phyloP scores from a whole-genome alignment of 2,888 invertebrate species.

The Drosophila helvetica region DNA sequence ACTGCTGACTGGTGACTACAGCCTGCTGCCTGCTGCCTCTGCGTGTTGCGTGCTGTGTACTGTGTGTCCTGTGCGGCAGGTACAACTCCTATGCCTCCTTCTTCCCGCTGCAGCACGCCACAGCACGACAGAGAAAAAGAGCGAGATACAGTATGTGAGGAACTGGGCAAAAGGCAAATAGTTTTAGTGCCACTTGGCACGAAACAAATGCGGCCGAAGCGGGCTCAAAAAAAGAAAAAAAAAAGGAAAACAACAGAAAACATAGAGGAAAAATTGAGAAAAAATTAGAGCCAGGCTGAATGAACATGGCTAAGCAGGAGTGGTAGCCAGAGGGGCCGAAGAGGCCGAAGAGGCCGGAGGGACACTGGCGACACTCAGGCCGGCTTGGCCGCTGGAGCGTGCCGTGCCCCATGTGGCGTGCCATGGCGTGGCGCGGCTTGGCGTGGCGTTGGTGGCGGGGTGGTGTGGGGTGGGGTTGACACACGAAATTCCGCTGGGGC shows the following conservation, averaged over 20 bases:
- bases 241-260: constrained; percentile 14
- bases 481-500: constrained; percentile 52
- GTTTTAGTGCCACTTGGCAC: constrained; percentile 80
- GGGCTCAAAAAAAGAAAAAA: constrained; percentile 37
- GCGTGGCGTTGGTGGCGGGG: background rate
- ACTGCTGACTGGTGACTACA: constrained; percentile 9
- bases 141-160: constrained; percentile 5
- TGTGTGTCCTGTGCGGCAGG: constrained; percentile 24
- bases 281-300: constrained; percentile 58
- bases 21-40: constrained; percentile 16
- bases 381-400: constrained; percentile 50
- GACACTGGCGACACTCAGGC: constrained; percentile 62
- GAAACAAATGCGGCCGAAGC: constrained; percentile 62
- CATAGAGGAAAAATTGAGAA: constrained; percentile 23
- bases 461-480: background rate
- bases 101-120: background rate
- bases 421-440: background rate
- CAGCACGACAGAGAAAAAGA: background rate
- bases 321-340: background rate
- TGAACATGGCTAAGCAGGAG: constrained; percentile 69
- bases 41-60: constrained; percentile 39
- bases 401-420: constrained; percentile 44
- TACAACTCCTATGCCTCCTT: constrained; percentile 27
- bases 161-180: constrained; percentile 65
- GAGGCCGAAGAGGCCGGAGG: constrained; percentile 4